Evolutionary conservation across 2,888 invertebrate species (phyloP).

Genomic region (Cenopis cana): DNA sequence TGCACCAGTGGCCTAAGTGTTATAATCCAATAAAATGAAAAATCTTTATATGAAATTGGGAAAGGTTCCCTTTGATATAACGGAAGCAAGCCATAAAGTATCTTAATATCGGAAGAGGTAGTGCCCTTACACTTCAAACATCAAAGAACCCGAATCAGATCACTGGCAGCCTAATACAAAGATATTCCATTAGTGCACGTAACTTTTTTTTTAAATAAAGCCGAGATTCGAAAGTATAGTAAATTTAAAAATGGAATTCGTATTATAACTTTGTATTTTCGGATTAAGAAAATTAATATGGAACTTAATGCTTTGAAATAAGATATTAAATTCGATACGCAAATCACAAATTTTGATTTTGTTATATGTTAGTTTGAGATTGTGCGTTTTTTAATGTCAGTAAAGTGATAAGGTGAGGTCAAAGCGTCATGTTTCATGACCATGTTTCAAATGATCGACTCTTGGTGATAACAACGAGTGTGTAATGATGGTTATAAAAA

Average conservation of each 20-base stretch:
- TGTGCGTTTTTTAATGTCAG: slow-evolving; percentile 27
- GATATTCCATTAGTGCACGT: not conserved
- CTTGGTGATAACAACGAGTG: slow-evolving; percentile 14
- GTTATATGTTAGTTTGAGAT: not conserved
- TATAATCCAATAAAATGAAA: not conserved
- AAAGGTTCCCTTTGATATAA: slow-evolving; percentile 23
- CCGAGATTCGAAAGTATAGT: slow-evolving; percentile 8
- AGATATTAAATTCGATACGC: not conserved
- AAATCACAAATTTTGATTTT: not conserved
- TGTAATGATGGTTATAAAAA: too few relatives aligned
- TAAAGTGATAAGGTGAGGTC: slow-evolving; percentile 36
- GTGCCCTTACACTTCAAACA: slow-evolving; percentile 51
- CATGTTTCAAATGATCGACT: slow-evolving; percentile 6
- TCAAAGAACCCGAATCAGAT: slow-evolving; percentile 51
- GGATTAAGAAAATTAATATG: not conserved
- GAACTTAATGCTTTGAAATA: slow-evolving; percentile 2
- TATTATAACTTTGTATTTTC: slow-evolving; percentile 8
- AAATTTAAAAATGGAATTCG: slow-evolving; percentile 24
- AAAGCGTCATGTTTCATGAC: slow-evolving; percentile 29
- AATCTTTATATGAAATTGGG: not conserved
- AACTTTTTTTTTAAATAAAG: slow-evolving; percentile 31
- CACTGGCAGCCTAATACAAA: slow-evolving; percentile 9
- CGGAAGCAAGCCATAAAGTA: slow-evolving; percentile 39
- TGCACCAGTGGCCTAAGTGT: not conserved
- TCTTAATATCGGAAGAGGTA: slow-evolving; percentile 34